phyloP scores from a whole-genome alignment of 2,888 invertebrate species.

The Amphipyra berbera region DNA sequence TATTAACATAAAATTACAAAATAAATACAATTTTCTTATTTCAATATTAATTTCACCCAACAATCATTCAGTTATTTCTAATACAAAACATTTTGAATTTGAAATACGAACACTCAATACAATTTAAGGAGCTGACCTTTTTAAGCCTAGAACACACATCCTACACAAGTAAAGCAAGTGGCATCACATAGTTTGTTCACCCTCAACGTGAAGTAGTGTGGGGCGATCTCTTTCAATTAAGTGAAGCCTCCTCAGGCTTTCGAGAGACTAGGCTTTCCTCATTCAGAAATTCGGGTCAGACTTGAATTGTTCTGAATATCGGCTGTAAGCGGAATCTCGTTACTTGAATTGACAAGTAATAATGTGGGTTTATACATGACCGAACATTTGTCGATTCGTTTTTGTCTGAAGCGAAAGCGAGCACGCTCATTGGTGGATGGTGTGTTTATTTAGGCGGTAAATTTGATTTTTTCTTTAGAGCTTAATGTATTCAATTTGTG shows the following conservation, averaged over 20 bases:
- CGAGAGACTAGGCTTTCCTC: constrained; percentile 62
- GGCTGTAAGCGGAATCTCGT: constrained; percentile 59
- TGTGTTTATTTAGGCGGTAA: constrained; percentile 37
- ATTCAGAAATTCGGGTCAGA: constrained; percentile 69
- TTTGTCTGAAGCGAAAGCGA: constrained; percentile 45
- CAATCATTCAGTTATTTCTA: no score
- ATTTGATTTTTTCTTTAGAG: constrained; percentile 24
- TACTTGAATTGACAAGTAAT: constrained; percentile 63
- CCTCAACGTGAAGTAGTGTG: constrained; percentile 72
- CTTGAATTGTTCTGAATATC: constrained; percentile 66
- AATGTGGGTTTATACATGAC: constrained; percentile 56
- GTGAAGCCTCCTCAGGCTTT: constrained; percentile 73
- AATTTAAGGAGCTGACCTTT: constrained; percentile 19
- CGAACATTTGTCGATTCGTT: constrained; percentile 53
- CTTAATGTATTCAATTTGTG: constrained; percentile 27
- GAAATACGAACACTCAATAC: not conserved
- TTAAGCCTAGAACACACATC: constrained; percentile 40
- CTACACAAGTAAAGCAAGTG: constrained; percentile 58
- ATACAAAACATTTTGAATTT: no score
- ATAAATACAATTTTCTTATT: no score
- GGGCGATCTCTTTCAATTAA: constrained; percentile 87
- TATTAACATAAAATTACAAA: no score
- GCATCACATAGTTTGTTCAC: constrained; percentile 71
- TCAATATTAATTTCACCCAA: no score
- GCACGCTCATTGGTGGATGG: constrained; percentile 42